Base-by-base conservation (phyloP, 2,797 vertebrate species). In the Neosalanx taihuensis region DNA sequence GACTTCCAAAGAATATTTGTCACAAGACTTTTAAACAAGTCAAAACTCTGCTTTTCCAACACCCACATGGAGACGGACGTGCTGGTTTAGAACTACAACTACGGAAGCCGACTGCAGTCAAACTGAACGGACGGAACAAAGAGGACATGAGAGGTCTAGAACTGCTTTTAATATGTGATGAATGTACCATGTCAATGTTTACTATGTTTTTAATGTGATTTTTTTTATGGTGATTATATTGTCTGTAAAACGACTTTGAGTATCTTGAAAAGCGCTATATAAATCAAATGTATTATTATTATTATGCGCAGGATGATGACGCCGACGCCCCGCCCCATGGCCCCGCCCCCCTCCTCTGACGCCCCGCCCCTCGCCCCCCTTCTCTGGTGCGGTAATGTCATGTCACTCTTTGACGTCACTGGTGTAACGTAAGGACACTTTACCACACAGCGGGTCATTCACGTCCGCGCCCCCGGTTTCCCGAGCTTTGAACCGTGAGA, bases 391-490 rank as follows among this genome's bases (percentile, higher is more conserved):
- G 60, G 37, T n/a, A 1, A 51, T 70, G 63, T 41, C 1, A 62
- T 29, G 69, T 61, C 53, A 65, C 23, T 26, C 23, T 49, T 67
- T 37, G 67, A 58, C 68, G 65, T 57, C 64, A 20, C 31, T 64
- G 53, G 76, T 76, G 83, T 84, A 80, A 83, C 9, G 65, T 84
- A 74, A 88, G 79, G 82, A 82, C 81, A 85, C 62, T 58, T 67
- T 15, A 18, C 13, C 70, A 77, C 75, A 74, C 72, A 74, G 79
- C 70, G 64, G 76, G 72, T 70, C 72, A 70, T 76, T 68, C 66
- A 59, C 31, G 33, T 15, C 46, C 2, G n/a, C 41, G 79, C 60
- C 80, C 83, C 79, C 83, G 72, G 23, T 26, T 84, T 84, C 79
- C 57, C 20, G 65, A 64, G 53, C 72, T 56, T 74, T 30, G 64